Evolutionary conservation across 2,888 invertebrate genomes (phyloP).

Genomic region (Cerceris rybyensis): DNA sequence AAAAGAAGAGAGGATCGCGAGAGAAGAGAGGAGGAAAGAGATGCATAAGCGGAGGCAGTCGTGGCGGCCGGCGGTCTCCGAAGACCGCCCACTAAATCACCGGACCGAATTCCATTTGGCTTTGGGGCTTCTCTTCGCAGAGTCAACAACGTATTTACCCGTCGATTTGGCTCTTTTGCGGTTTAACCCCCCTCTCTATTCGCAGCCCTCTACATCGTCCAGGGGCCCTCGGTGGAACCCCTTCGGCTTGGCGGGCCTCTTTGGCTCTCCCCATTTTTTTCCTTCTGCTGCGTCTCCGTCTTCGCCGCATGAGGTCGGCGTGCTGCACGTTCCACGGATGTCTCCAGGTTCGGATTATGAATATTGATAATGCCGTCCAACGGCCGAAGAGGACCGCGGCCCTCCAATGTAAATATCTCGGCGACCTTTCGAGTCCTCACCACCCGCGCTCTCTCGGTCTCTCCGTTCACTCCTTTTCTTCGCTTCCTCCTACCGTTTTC

Average conservation of each 20-base stretch:
- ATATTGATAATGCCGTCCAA: slow-evolving; percentile 72
- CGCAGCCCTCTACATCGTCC: slow-evolving; percentile 20
- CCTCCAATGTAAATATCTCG: slow-evolving; percentile 72
- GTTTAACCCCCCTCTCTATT: slow-evolving; percentile 60
- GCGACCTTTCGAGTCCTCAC: slow-evolving; percentile 61
- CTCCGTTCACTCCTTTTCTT: slow-evolving; percentile 16
- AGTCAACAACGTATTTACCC: slow-evolving; percentile 80
- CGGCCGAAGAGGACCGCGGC: slow-evolving; percentile 53
- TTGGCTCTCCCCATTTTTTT: slow-evolving; percentile 25
- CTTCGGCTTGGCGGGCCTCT: slow-evolving; percentile 29
- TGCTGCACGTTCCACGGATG: slow-evolving; percentile 70
- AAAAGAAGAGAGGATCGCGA: slow-evolving; percentile 3
- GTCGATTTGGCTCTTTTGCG: slow-evolving; percentile 79
- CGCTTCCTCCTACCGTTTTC: slow-evolving; percentile 17
- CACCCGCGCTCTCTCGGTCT: slow-evolving; percentile 45
- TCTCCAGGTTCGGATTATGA: slow-evolving; percentile 75
- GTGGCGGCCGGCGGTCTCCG: slow-evolving; percentile 76
- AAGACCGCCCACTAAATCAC: slow-evolving; percentile 79
- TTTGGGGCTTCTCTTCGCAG: slow-evolving; percentile 74
- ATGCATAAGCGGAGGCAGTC: slow-evolving; percentile 44
- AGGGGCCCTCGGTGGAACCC: slow-evolving; percentile 11
- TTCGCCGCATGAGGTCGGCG: slow-evolving; percentile 70
- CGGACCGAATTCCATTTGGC: slow-evolving; percentile 79
- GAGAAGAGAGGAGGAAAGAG: slow-evolving; percentile 19
- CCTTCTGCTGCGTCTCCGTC: slow-evolving; percentile 30